These are phyloP conservation scores for Tangara arthus DNA, from an alignment of 2,797 vertebrate species.

Conservation along the genomic window DNA sequence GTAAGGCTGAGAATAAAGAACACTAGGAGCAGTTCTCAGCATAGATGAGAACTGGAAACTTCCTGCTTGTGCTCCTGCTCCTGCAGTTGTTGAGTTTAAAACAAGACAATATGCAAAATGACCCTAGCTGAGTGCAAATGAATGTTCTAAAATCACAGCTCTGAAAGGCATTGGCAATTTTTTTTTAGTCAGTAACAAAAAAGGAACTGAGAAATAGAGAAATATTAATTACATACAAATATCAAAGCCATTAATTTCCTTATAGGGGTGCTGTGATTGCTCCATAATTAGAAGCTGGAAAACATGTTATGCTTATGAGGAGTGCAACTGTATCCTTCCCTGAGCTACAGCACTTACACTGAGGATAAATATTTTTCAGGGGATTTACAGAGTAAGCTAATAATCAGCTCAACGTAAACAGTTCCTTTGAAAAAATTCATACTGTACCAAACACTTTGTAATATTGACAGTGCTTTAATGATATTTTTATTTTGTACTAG, in stretches of 20 bases:
- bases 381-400: background rate
- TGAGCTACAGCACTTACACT: background rate
- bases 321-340: background rate
- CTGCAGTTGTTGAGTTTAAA: background rate
- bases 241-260: background rate
- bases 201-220: background rate
- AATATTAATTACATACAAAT: background rate
- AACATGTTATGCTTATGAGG: background rate
- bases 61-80: background rate
- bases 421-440: background rate
- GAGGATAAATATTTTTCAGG: background rate
- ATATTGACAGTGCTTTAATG: background rate
- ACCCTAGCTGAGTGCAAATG: rapidly evolving
- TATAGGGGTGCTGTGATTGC: background rate
- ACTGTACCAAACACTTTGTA: background rate
- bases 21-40: background rate
- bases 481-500: background rate
- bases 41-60: background rate
- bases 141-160: background rate
- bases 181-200: background rate
- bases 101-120: background rate
- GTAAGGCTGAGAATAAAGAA: background rate
- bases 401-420: background rate
- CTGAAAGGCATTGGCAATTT: background rate
- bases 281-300: background rate